Evolutionary conservation across 2,888 invertebrate species (phyloP), one percentile per base, ranked within the genome.

Genomic region (Polyommatus iphigenia): DNA sequence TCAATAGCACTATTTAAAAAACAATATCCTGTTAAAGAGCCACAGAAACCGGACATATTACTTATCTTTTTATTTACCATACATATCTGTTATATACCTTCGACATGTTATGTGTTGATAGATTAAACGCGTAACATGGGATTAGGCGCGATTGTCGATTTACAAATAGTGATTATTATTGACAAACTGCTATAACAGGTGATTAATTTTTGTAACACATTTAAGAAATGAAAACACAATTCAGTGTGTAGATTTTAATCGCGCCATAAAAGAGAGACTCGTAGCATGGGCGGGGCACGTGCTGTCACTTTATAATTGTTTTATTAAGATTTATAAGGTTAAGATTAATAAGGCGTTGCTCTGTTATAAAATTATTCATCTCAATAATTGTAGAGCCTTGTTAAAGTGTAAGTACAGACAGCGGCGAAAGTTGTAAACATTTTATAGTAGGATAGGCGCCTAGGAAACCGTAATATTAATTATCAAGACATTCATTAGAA

Each of bases 291-390:
- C 46, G 41, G 13, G 13, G 41, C 73, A 13, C 13, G 46, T 24
- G 13, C 46, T 41, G 41, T 73, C 41, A 73, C 20, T 13, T 73
- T 2, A 46, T 46, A 73, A 73, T 41, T 73, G 24, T 41, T 41
- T 73, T 73, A 73, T 73, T 73, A 73, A 20, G 20, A 46, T 46
- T 41, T 73, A 73, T 41, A 73, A 73, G 73, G 67, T 67, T 67
- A 67, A 67, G 67, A 67, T 67, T 67, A 67, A 67, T 15, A 67
- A 67, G 67, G 67, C 32, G 29, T 67, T 67, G 67, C 67, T 67
- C 46, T 46, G 50, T 73, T 73, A 73, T 73, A 73, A 73, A 73
- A 46, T 73, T 73, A 73, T 46, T 73, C 24, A 72, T 72, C 72
- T 72, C 41, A 72, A 72, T 72, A 72, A 72, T 72, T 72, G n/a